Evolutionary conservation across 2,797 vertebrate genomes (phyloP).

Genomic region (Miichthys miiuy): DNA sequence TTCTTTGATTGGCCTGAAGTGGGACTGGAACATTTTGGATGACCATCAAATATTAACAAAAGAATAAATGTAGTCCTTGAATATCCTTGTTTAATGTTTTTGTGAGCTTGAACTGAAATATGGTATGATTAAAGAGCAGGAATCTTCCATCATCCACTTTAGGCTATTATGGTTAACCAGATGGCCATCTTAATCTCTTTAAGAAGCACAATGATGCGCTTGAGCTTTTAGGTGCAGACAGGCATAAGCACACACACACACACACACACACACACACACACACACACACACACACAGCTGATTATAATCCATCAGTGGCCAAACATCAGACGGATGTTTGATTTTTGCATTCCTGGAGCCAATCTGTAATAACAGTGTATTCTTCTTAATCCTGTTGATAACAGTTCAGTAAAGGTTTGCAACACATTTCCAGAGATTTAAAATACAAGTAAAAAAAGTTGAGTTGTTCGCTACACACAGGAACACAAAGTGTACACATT

Average conservation of each 20-base stretch:
- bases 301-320: background rate
- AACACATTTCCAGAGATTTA: background rate
- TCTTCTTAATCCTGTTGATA: background rate
- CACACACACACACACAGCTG: background rate
- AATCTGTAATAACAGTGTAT: background rate
- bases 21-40: background rate
- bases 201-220: constrained; percentile 23
- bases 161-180: constrained; percentile 27
- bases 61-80: background rate
- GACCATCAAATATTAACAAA: background rate
- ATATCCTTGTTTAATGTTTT: background rate
- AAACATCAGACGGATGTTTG: constrained; percentile 3
- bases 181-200: constrained; percentile 40
- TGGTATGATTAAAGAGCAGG: constrained; percentile 17
- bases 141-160: constrained; percentile 10
- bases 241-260: background rate
- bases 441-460: background rate
- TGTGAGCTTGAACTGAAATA: background rate
- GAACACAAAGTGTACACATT: background rate
- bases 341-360: background rate
- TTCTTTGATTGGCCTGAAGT: background rate
- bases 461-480: background rate
- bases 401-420: background rate
- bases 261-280: background rate
- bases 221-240: constrained; percentile 23